Evolutionary conservation across 1,140 invertebrate genomes (phyloP).

Genomic region (Hirudo medicinalis): DNA sequence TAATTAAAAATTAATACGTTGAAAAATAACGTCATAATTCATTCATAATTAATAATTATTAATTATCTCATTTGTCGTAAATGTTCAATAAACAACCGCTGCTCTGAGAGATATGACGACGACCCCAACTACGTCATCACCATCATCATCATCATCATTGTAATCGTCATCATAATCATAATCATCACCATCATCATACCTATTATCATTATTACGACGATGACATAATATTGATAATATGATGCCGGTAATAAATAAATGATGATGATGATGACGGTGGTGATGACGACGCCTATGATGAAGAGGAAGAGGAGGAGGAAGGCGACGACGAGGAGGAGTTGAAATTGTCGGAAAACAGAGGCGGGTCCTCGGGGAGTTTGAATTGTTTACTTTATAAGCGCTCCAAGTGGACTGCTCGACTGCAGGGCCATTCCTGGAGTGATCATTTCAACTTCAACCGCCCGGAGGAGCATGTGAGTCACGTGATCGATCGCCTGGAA

Average conservation of each 20-base stretch:
- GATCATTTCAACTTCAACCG: too few species aligned
- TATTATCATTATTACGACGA: neutral
- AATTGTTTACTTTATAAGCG: conserved; percentile 4
- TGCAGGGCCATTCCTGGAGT: too few species aligned
- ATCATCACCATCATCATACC: neutral
- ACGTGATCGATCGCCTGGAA: neutral
- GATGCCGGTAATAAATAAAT: neutral
- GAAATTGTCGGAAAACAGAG: neutral
- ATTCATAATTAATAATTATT: too few species aligned
- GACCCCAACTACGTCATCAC: neutral
- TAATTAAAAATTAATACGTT: too few species aligned
- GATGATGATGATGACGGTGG: neutral
- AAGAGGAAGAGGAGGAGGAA: neutral
- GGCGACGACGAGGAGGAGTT: neutral
- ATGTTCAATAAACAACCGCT: too few species aligned
- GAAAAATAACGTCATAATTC: too few species aligned
- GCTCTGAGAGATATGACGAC: neutral
- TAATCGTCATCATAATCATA: neutral
- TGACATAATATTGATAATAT: conserved; percentile 6
- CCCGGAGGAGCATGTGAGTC: too few species aligned
- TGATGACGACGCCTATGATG: neutral
- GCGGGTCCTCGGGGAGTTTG: neutral
- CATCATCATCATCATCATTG: neutral
- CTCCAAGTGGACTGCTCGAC: neutral
- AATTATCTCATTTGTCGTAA: too few species aligned